Base-by-base conservation (phyloP, 64 coral and sea anemone species). In the Exaiptasia diaphana region DNA sequence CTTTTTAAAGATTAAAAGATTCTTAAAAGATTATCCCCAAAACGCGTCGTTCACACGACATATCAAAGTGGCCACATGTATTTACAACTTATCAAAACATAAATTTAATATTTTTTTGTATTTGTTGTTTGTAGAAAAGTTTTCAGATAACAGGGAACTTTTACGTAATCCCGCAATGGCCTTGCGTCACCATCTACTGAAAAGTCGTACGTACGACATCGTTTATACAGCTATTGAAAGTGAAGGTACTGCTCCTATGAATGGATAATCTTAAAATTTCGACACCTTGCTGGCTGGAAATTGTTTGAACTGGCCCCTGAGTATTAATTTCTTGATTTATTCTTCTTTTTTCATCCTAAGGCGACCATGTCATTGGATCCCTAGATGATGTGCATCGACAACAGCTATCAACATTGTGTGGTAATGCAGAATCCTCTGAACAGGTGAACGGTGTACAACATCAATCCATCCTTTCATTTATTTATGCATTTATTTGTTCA, bases 101-200 rank as follows among this genome's bases (percentile, higher is more conserved):
- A n/a, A n/a, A n/a, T n/a, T n/a, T n/a, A n/a, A n/a, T n/a, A n/a
- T 60, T 60, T 24, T n/a, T 30, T 15, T 60, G 21, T 7, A 27
- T 60, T 24, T 30, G 18, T 60, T 4, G 8, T 31, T 75, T 46
- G 20, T 49, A 97, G 94, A 92, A n/a, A 81, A 91, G 74, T 72
- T 80, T 10, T 67, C 60, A 48, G 74, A 52, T 5, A 92, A 75
- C 56, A 44, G 25, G 41, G 22, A 83, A 45, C 61, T 97, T 24
- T 72, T 58, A 44, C 76, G 17, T 35, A 79, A 92, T 4, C 44
- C 73, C 9, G 24, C 75, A 8, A 84, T 55, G 34, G 94, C 74
- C 1, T 59, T 92, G 12, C 65, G 75, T 41, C 94, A 97, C 73
- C 89, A 97, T 50, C 83, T 92, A 52, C 67, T 97, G 2, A 88